phyloP scores from a whole-genome alignment of 35 echinoderm and acorn worm species.

The Ophiothrix spiculata region DNA sequence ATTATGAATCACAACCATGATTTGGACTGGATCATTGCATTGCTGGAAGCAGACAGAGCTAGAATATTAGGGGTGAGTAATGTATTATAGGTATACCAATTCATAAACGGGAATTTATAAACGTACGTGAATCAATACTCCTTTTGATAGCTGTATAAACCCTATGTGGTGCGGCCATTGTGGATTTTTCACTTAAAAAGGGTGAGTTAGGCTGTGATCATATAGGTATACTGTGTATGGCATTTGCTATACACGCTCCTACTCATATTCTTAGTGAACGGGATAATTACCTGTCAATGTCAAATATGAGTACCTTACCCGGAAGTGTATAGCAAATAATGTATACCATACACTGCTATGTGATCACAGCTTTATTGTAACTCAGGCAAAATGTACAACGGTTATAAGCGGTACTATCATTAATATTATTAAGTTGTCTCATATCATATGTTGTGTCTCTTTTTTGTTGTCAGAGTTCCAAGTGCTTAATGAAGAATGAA shows the following conservation, averaged over 20 bases:
- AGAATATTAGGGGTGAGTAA: not conserved
- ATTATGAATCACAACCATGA: slow-evolving; percentile 63
- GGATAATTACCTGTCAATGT: no score
- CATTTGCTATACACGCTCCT: not conserved
- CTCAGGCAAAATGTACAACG: not conserved
- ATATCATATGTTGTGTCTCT: not conserved
- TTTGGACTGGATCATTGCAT: slow-evolving; percentile 72
- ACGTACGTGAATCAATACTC: no score
- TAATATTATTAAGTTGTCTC: not conserved
- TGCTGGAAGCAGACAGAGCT: slow-evolving; percentile 22
- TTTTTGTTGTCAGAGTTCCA: slow-evolving; percentile 51
- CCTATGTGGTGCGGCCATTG: no score
- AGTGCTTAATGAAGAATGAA: slow-evolving; percentile 89
- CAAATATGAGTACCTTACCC: no score
- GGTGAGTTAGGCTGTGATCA: not conserved
- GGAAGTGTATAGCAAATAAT: no score
- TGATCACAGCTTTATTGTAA: not conserved
- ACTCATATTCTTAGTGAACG: not conserved
- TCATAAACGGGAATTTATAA: no score
- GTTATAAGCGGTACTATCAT: not conserved
- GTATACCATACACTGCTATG: no score
- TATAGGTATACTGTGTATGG: no score
- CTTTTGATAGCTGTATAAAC: no score
- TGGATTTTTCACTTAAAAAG: not conserved
- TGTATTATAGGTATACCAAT: no score